Evolutionary conservation across 92 coral and sea anemone genomes (phyloP).

Genomic region (Diadumene lineata): DNA sequence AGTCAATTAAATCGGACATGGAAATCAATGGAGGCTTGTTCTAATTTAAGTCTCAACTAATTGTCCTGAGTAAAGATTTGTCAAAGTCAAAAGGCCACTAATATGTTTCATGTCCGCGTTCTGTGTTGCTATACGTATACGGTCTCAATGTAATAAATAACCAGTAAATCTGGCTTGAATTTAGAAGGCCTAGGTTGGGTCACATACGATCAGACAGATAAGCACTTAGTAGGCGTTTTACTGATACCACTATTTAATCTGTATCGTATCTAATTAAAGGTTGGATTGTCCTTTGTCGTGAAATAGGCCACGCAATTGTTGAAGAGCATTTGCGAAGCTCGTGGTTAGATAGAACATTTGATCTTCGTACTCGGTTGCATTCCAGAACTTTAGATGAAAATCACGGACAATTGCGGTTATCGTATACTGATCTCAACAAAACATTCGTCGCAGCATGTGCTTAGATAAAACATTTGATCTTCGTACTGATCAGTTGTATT

Average conservation of each 20-base stretch:
- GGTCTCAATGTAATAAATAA: not conserved
- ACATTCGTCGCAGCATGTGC: no score
- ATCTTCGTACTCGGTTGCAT: no score
- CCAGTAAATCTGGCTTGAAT: slow-evolving; percentile 1
- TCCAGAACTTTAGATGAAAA: no score
- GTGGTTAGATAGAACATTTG: not conserved
- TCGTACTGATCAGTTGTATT: no score
- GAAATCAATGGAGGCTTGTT: no score
- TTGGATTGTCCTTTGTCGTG: not conserved
- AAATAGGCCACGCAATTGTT: not conserved
- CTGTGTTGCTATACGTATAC: not conserved
- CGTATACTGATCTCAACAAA: no score
- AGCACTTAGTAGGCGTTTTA: not conserved
- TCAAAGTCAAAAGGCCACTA: not conserved
- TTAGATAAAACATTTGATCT: no score
- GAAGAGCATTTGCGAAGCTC: not conserved
- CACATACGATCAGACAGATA: slow-evolving; percentile 10
- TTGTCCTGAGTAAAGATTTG: not conserved
- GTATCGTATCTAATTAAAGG: not conserved
- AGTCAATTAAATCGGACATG: no score
- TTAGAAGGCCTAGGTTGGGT: not conserved
- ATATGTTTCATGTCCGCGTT: not conserved
- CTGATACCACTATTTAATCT: not conserved
- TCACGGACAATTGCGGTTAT: no score
- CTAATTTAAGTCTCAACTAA: not conserved